phyloP scores from a whole-genome alignment of 2,797 vertebrate species.

The Bovichtus diacanthus region DNA sequence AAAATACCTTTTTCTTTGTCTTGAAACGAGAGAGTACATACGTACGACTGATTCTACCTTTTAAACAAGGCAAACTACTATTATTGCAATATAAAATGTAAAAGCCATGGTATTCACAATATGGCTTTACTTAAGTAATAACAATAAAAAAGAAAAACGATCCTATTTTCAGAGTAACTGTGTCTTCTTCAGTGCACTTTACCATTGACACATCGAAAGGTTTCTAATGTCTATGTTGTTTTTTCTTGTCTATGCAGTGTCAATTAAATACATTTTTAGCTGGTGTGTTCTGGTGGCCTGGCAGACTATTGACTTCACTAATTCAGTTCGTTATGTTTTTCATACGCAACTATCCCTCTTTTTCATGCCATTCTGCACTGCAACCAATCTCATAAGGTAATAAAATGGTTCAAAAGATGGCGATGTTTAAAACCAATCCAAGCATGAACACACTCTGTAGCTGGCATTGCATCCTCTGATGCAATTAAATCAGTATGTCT shows the following conservation, averaged over 20 bases:
- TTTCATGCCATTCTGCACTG: constrained; percentile 15
- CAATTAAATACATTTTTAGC: background rate
- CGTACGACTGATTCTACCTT: constrained; percentile 8
- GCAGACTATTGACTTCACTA: background rate
- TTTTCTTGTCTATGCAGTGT: background rate
- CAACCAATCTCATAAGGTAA: constrained; percentile 9
- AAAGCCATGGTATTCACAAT: background rate
- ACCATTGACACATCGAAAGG: background rate
- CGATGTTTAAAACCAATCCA: constrained; percentile 19
- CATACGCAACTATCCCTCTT: background rate
- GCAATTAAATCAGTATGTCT: constrained; percentile 26
- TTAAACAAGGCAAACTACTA: background rate
- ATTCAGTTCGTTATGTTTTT: constrained; percentile 9
- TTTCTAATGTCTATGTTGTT: background rate
- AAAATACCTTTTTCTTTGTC: background rate
- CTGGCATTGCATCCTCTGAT: background rate
- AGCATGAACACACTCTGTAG: background rate
- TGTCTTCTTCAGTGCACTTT: too few relatives aligned
- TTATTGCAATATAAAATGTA: background rate
- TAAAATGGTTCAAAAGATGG: constrained; percentile 3
- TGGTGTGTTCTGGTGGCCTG: background rate
- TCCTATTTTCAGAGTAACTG: too few relatives aligned
- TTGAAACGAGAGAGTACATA: background rate
- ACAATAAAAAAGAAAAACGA: too few relatives aligned
- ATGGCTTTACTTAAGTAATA: background rate